These are phyloP conservation scores for Myotis yumanensis DNA, from an alignment of 2,113 vertebrate genomes.

Conservation along the genomic window DNA sequence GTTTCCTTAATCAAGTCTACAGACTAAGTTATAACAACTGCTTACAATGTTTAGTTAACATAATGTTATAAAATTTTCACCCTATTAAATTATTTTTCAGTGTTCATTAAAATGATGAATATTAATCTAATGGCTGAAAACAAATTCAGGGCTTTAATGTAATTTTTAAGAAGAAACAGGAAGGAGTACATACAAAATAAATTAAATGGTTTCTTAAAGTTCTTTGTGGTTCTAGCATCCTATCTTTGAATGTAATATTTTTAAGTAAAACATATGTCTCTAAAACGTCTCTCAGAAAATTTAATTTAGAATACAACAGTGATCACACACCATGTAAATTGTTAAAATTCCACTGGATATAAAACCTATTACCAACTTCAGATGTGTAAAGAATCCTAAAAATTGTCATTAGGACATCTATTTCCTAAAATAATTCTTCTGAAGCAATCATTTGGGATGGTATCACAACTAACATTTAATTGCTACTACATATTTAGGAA, in stretches of 20 bases:
- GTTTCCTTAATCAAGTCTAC: background rate
- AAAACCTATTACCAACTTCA: background rate
- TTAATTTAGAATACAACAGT: conserved; percentile 25
- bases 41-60: background rate
- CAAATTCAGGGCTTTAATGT: background rate
- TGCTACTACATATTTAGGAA: background rate
- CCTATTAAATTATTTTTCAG: background rate
- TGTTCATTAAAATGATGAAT: background rate
- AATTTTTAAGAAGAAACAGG: background rate
- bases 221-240: background rate
- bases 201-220: background rate
- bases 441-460: conserved; percentile 21
- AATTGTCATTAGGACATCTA: background rate
- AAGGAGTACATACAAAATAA: background rate
- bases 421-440: conserved; percentile 39
- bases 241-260: background rate
- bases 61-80: background rate
- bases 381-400: background rate
- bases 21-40: background rate
- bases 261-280: conserved; percentile 8
- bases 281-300: background rate
- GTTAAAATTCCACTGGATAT: background rate
- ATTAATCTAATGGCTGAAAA: background rate
- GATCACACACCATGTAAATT: background rate
- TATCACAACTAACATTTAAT: conserved; percentile 45